These are phyloP conservation scores for Autographa pulchrina DNA, from an alignment of 2,888 invertebrate genomes.

Conservation along the genomic window DNA sequence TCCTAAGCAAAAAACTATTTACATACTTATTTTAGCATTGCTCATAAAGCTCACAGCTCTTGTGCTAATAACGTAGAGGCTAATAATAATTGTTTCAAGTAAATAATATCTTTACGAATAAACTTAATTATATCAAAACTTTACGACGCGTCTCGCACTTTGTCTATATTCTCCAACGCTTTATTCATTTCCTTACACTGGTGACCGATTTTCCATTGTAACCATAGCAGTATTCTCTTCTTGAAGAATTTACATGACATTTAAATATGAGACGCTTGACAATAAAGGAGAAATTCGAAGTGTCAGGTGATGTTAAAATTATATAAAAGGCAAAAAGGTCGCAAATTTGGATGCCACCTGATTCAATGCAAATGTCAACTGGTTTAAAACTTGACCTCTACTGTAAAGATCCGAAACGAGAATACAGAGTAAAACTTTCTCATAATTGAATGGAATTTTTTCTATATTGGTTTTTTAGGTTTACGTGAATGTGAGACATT, in stretches of 20 bases:
- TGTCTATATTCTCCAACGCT: too few species aligned
- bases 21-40: background rate
- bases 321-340: background rate
- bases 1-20: background rate
- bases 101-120: too few species aligned
- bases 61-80: too few species aligned
- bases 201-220: too few species aligned
- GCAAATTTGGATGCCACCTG: slow-evolving; percentile 1
- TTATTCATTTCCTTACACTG: too few species aligned
- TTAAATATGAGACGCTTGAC: background rate
- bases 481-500: too few species aligned
- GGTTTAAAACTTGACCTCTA: background rate
- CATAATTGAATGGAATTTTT: background rate
- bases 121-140: too few species aligned
- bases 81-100: too few species aligned
- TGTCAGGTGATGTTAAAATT: background rate
- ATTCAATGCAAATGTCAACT: slow-evolving; percentile 1
- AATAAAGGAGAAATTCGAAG: slow-evolving; percentile 4
- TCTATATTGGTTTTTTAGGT: too few species aligned
- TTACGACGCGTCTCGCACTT: too few species aligned
- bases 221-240: background rate
- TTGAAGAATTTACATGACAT: background rate
- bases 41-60: too few species aligned
- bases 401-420: background rate
- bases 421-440: background rate